phyloP scores from a whole-genome alignment of 2,797 vertebrate genomes.

The Cetoscarus ocellatus region DNA sequence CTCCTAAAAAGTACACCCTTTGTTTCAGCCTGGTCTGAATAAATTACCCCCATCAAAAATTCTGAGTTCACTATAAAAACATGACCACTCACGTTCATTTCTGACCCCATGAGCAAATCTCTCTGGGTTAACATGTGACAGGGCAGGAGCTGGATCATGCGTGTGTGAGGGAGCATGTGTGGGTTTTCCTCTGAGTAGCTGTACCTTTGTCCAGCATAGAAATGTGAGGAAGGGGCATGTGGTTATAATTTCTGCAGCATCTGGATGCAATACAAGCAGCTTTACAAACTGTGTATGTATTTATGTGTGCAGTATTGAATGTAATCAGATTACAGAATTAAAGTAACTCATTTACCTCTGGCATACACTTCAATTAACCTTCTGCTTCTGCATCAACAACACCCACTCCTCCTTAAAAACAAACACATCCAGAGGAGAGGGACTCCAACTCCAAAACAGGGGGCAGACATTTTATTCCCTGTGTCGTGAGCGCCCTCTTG shows the following conservation, averaged over 20 bases:
- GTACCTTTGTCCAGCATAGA: slow-evolving; percentile 63
- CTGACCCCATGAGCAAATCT: slow-evolving; percentile 67
- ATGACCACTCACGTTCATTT: slow-evolving; percentile 73
- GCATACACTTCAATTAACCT: slow-evolving; percentile 13
- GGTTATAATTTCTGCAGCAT: slow-evolving; percentile 83
- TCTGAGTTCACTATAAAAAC: slow-evolving; percentile 81
- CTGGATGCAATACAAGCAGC: slow-evolving; percentile 76
- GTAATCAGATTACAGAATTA: slow-evolving; percentile 62
- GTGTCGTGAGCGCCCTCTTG: slow-evolving; percentile 65
- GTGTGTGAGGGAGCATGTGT: slow-evolving; percentile 12
- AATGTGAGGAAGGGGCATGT: slow-evolving; percentile 75
- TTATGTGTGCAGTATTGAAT: slow-evolving; percentile 25
- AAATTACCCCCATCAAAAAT: slow-evolving; percentile 65
- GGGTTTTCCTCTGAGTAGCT: slow-evolving; percentile 38
- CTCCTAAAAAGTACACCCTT: slow-evolving; percentile 14
- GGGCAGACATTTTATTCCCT: slow-evolving; percentile 5
- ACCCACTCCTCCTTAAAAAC: slow-evolving; percentile 4
- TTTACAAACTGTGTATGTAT: slow-evolving; percentile 42
- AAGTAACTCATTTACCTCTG: slow-evolving; percentile 30
- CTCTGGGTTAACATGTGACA: slow-evolving; percentile 46
- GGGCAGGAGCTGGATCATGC: not conserved
- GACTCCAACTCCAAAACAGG: not conserved
- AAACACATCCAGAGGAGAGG: slow-evolving; percentile 18
- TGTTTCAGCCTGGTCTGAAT: slow-evolving; percentile 43
- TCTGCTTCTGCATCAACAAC: not conserved